Conservation (phyloP, 2,797 vertebrate genomes). For the Hyperoplus lanceolatus region DNA sequence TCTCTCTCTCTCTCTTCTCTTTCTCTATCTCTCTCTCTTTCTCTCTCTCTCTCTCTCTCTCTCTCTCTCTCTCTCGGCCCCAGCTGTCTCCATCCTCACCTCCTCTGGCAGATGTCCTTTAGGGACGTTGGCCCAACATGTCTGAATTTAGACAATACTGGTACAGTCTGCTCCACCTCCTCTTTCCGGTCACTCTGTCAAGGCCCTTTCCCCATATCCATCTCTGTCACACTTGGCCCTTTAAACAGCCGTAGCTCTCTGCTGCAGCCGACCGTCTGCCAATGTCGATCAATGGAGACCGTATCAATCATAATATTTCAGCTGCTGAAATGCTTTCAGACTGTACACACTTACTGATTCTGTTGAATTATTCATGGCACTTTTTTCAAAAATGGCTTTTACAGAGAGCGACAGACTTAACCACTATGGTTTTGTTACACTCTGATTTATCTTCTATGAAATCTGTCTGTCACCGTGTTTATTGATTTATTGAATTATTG, state of each 20-base stretch:
- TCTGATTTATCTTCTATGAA: conserved; percentile 43
- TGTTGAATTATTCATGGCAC: conserved; percentile 70
- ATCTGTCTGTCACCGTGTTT: conserved; percentile 31
- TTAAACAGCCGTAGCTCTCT: conserved; percentile 33
- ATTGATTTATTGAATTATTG: too few species aligned
- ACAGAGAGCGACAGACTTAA: conserved; percentile 29
- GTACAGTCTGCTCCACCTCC: conserved; percentile 39
- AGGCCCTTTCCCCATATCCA: conserved; percentile 27
- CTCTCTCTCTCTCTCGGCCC: conserved; percentile 35
- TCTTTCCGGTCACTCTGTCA: conserved; percentile 34
- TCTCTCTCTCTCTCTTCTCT: conserved; percentile 10
- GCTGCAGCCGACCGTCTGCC: conserved; percentile 24
- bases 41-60: conserved; percentile 34
- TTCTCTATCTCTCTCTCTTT: conserved; percentile 8
- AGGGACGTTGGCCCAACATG: conserved; percentile 38
- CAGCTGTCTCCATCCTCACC: conserved; percentile 47
- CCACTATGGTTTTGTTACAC: conserved; percentile 43
- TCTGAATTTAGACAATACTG: conserved; percentile 47
- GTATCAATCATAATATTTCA: conserved; percentile 67
- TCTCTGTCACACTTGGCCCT: conserved; percentile 34
- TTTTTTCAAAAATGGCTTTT: conserved; percentile 35
- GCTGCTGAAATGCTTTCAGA: conserved; percentile 55
- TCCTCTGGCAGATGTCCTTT: conserved; percentile 56
- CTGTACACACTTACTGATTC: conserved; percentile 49
- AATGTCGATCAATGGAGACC: conserved; percentile 53